Evolutionary conservation across 1,140 invertebrate species (phyloP), one percentile per base, ranked within the genome.

Genomic region (Hylyphantes graminicola): DNA sequence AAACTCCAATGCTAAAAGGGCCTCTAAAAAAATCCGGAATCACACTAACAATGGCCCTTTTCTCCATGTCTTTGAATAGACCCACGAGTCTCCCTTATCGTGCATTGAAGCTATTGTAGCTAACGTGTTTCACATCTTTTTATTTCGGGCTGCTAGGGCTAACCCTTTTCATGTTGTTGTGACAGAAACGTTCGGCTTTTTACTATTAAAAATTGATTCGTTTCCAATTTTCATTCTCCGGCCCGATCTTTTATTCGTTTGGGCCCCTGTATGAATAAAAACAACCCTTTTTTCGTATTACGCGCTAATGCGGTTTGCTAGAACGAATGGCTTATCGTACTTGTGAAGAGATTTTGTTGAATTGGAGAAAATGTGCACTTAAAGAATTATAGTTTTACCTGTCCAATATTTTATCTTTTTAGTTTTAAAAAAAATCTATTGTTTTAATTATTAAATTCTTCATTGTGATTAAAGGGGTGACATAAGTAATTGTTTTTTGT

Each of bases 171-270:
- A 19, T 65, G 50, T 65, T 78, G 76, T 78, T 78, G 76, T 78
- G 76, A 78, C 76, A 78, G 76, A 78, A 51, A 50, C 51, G 63
- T 13, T 65, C 17, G 21, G 21, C 48, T 65, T 35, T 35, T 78
- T 19, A 78, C 76, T 78, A 67, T 65, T 78, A 78, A 78, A 78
- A 78, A 78, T 78, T 65, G 76, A 65, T 78, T 78, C 61, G 35
- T 76, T 76, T 65, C 35, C 72, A 74, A 57, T 78, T 55, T 65
- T 65, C 61, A 63, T 76, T 65, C 61, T 54, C 10, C 76, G 11
- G 65, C 55, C 48, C 1, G n/a, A 76, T 53, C 76, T 19, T n/a
- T 78, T 64, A 78, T 78, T 65, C 61, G n/a, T 35, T 65, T 17
- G 63, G 53, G 50, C 61, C 55, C 13, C 21, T 35, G 54, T 12